Evolutionary conservation across 2,113 vertebrate species (phyloP).

Genomic region (Alouatta palliata): DNA sequence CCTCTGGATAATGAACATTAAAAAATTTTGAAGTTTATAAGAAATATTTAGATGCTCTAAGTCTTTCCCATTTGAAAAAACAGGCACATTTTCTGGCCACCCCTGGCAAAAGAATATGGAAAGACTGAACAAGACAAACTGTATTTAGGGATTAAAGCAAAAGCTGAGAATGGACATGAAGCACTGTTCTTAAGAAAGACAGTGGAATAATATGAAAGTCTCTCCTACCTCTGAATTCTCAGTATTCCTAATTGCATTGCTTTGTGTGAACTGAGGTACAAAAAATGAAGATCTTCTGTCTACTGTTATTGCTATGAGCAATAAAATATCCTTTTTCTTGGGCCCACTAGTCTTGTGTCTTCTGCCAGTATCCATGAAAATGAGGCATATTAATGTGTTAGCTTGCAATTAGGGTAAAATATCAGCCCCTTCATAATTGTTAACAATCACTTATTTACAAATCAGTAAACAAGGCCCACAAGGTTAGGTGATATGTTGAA

Average conservation of each 20-base stretch:
- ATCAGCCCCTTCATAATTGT: background rate
- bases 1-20: background rate
- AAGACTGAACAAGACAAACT: background rate
- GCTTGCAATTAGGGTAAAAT: background rate
- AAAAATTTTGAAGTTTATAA: background rate
- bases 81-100: background rate
- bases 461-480: background rate
- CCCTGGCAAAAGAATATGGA: background rate
- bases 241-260: background rate
- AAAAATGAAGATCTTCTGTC: background rate
- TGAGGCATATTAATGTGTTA: background rate
- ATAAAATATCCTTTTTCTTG: background rate
- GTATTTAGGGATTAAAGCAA: background rate
- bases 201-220: background rate
- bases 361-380: background rate
- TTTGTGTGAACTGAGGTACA: background rate
- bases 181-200: background rate
- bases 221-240: background rate
- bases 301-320: background rate
- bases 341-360: background rate
- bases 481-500: background rate
- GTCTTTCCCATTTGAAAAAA: background rate
- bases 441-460: background rate
- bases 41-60: background rate
- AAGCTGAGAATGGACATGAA: background rate